A percentile compares a stretch with the other conserved stretches of the same genome.
These are phyloP conservation scores for Dryoscopus gambensis DNA, from an alignment of 2,113 vertebrate species.

Conservation along the genomic window DNA sequence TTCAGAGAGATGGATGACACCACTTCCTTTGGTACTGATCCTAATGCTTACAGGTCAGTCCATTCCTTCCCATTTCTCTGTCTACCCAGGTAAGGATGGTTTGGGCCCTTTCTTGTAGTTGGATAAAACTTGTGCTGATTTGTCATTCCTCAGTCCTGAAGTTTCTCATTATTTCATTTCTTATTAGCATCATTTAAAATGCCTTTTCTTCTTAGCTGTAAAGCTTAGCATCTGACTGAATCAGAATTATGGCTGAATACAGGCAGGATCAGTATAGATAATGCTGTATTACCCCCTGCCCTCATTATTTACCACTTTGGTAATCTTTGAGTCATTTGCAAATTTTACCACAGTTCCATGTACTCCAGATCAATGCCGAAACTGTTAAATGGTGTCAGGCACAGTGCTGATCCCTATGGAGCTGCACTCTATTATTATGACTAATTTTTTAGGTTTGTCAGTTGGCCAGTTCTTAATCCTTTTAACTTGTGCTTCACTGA, in stretches of 20 bases:
- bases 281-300: background rate
- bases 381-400: slow-evolving; percentile 42
- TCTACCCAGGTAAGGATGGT: background rate
- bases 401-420: slow-evolving; percentile 15
- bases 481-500: slow-evolving; percentile 15
- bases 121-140: background rate
- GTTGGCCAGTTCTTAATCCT: slow-evolving; percentile 26
- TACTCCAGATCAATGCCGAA: slow-evolving; percentile 23
- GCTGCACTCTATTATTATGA: slow-evolving; percentile 26
- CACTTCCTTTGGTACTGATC: background rate
- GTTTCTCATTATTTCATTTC: background rate
- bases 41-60: background rate
- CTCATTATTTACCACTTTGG: slow-evolving; percentile 7
- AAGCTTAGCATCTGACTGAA: background rate
- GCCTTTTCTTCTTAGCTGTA: background rate
- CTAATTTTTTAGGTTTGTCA: slow-evolving; percentile 46
- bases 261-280: background rate
- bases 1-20: background rate
- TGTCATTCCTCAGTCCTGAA: background rate
- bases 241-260: background rate
- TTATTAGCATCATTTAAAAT: background rate
- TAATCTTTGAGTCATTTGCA: slow-evolving; percentile 24
- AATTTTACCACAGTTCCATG: slow-evolving; percentile 14
- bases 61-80: background rate
- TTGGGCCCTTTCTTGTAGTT: background rate